Evolutionary conservation across 1,140 invertebrate genomes (phyloP), one percentile per base, ranked within the genome.

Genomic region (Penaeus indicus): DNA sequence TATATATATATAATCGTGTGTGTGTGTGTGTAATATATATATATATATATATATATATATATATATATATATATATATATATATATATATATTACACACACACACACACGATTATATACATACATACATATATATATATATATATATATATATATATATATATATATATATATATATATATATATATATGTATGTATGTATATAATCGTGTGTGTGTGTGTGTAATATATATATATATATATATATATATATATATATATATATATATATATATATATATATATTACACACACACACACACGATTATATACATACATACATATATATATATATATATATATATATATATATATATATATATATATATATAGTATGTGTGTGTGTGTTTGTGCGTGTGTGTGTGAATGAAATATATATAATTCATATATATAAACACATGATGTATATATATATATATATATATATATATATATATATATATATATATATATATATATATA

Each of bases 331-430:
- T 72, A 72, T 72, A 72, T 69, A 72, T 72, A 72, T 72, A 72
- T 72, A 22, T 72, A 72, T 72, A 72, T 72, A 72, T 72, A 72
- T 72, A 22, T 72, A 72, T 72, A 72, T 72, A 72, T 72, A 22
- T 72, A 72, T 72, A 72, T 72, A 72, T 72, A 72, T 72, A 72
- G n/a, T n/a, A n/a, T n/a, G n/a, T n/a, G n/a, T n/a, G n/a, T n/a
- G n/a, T n/a, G n/a, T n/a, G n/a, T n/a, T n/a, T n/a, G n/a, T n/a
- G n/a, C n/a, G n/a, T n/a, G n/a, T n/a, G n/a, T n/a, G n/a, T 72
- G 22, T 72, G 22, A 32, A 32, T 32, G 32, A 32, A 32, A 32
- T 32, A 32, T 32, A 32, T 32, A 32, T 32, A 32, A 32, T 32
- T 1, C 2, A 32, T 32, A 32, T 32, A 32, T 0, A 32, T 32